These are phyloP conservation scores for Archips xylosteana DNA, from an alignment of 2,888 invertebrate species.

Conservation along the genomic window DNA sequence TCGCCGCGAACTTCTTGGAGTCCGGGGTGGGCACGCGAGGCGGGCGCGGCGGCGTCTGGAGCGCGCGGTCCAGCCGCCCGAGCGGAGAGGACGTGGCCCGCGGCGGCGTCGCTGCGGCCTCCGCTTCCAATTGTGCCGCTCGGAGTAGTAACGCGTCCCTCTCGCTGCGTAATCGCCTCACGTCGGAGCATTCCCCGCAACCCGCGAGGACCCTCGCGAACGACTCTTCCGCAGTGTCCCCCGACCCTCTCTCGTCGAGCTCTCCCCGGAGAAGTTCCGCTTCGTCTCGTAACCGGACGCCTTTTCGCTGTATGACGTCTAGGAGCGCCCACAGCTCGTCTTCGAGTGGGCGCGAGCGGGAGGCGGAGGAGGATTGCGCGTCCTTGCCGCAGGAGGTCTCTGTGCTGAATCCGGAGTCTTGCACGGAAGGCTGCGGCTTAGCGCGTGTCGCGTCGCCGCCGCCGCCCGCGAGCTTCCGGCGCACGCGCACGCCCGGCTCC, in stretches of 20 bases:
- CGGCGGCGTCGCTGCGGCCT: conserved; percentile 84
- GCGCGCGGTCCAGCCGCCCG: conserved; percentile 89
- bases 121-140: conserved; percentile 91
- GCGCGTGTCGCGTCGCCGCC: conserved; percentile 79
- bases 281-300: conserved; percentile 88
- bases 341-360: conserved; percentile 85
- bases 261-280: conserved; percentile 88
- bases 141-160: conserved; percentile 91
- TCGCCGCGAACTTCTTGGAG: conserved; percentile 92
- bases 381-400: conserved; percentile 94
- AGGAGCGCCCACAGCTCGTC: conserved; percentile 94
- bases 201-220: conserved; percentile 81
- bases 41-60: conserved; percentile 87
- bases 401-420: conserved; percentile 96
- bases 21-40: conserved; percentile 88
- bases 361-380: conserved; percentile 90
- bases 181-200: conserved; percentile 71
- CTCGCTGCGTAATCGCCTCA: conserved; percentile 88
- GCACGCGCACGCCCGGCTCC: conserved; percentile 93
- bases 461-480: conserved; percentile 84
- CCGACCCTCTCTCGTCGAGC: conserved; percentile 63
- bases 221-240: conserved; percentile 88
- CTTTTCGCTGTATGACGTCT: conserved; percentile 94
- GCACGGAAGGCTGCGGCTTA: conserved; percentile 88
- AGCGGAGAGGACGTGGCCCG: conserved; percentile 77